Base-by-base conservation (phyloP, 1,140 invertebrate species). In the Maconellicoccus hirsutus region DNA sequence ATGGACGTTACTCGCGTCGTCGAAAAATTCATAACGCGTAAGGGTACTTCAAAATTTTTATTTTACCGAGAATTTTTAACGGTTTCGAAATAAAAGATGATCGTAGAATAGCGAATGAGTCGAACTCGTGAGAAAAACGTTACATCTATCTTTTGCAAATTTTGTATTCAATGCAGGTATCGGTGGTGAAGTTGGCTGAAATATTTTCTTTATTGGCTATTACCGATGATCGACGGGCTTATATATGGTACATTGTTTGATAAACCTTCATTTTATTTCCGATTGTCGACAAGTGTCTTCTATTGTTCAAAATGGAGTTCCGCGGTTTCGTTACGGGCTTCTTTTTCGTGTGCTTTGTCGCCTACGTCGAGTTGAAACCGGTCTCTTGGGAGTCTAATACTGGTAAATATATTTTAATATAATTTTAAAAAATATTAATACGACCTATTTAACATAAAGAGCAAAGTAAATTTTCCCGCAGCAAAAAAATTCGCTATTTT, bases 11-110 rank as follows among this genome's bases (percentile, higher is more conserved):
- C 16, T 4, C n/a, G 42, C 3, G 16, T 14, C n/a, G 42, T 8
- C 42, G 42, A 52, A 52, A 52, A 52, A 52, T 52, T 52, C 42
- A 52, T 52, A 52, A 52, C 42, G 42, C 42, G 42, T 52, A 52
- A 52, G 42, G 42, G 42, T 52, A 52, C 42, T 52, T 52, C n/a
- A 52, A 52, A 52, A 52, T 16, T 52, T 52, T 52, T 52, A 52
- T 52, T 52, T 52, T 52, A 52, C 42, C 42, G 42, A 52, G 42
- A 52, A 52, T 52, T 52, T 52, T 52, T 52, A 52, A 52, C 42
- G 10, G 42, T 52, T 52, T 52, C 42, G 42, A 52, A 52, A 52
- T 52, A 52, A 52, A 52, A 52, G 42, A 52, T 52, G 42, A 16
- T 52, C 42, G 42, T 52, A 52, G 42, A 52, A 52, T 52, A 52